Evolutionary conservation across 2,797 vertebrate species (phyloP), one percentile per base, ranked within the genome.

Genomic region (Sebastes oblongus): DNA sequence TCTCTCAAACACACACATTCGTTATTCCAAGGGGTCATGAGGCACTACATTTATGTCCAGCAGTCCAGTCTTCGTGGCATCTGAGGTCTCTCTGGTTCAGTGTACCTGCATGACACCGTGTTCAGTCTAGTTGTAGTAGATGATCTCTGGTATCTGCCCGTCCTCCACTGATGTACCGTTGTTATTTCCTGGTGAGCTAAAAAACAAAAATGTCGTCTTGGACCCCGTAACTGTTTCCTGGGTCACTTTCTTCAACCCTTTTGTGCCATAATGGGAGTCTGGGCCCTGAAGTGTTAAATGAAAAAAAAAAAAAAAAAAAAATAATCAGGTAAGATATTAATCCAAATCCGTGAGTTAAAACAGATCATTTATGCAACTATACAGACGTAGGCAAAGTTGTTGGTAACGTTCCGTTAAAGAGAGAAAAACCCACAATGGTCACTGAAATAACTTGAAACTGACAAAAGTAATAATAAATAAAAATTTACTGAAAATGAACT

Each of bases 91-190:
- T 72, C 78, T 81, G 80, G 72, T 89, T 88, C 61, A 80, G 64
- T 80, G 84, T 87, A 86, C 84, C 81, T 86, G 80, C 71, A 54
- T 36, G 71, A 78, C 78, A 83, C 42, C 0, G 25, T 32, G 55
- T 74, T 61, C 7, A 77, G 85, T 94, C 94, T 97, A 99, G 92
- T 96, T 98, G 92, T 99, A 99, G 95, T 99, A 99, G 91, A 99
- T 99, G 91, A 99, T 97, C 93, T 99, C 98, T 2, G 98, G 98
- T 87, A 99, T 97, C 93, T 99, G 98, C 81, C 98, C 98, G 1
- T 99, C 98, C 91, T 99, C 98, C 93, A 99, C 98, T 0, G 98
- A 99, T 0, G 98, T 99, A 89, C 98, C 98, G 0, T 99, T 99
- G 94, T 99, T 99, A 86, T 99, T 99, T 69, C 98, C 98, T 1